Conservation (phyloP, 2,888 invertebrate genomes). For the Parascotia fuliginaria region DNA sequence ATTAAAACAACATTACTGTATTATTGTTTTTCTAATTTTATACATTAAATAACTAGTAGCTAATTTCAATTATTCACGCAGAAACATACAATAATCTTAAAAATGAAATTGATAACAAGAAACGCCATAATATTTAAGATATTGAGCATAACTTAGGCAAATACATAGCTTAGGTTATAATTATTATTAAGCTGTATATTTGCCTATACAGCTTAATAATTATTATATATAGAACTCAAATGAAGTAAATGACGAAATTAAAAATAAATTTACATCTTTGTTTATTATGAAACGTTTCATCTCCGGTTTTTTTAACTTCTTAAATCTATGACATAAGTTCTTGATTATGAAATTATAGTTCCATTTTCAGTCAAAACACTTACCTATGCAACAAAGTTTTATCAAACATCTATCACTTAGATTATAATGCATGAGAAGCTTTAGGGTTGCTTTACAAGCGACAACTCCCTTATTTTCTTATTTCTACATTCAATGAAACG, state of each 20-base stretch:
- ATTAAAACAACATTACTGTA: background rate
- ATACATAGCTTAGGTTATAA: background rate
- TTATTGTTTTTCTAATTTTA: constrained; percentile 12
- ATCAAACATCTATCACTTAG: background rate
- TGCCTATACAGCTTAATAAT: no score
- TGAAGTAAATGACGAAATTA: no score
- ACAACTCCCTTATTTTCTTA: constrained; percentile 3
- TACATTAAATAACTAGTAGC: constrained; percentile 29
- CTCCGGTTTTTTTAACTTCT: background rate
- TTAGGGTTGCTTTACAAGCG: background rate
- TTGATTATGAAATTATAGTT: background rate
- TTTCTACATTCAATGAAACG: constrained; percentile 8
- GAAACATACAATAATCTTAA: constrained; percentile 18
- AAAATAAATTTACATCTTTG: no score
- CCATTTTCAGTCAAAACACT: background rate
- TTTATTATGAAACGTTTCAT: background rate
- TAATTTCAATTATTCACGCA: constrained; percentile 25
- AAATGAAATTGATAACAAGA: constrained; percentile 25
- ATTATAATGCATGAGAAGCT: no score
- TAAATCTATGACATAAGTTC: background rate
- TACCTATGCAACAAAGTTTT: background rate
- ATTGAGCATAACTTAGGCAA: no score
- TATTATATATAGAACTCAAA: no score
- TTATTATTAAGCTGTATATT: background rate
- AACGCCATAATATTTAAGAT: constrained; percentile 7